Evolutionary conservation across 2,888 invertebrate species (phyloP), one percentile per base, ranked within the genome.

Genomic region (Drosophila imparisetae): DNA sequence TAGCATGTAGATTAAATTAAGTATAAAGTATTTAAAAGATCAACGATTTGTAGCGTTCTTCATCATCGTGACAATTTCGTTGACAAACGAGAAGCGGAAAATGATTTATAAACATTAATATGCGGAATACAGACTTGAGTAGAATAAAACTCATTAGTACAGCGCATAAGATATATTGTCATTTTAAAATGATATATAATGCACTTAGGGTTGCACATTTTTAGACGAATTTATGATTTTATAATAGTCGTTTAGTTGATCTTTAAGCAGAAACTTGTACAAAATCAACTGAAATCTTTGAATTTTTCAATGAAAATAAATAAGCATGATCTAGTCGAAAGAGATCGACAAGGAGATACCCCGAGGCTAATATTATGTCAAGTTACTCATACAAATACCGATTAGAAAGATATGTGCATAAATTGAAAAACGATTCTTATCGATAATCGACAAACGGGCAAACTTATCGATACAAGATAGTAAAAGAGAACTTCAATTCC

Each of bases 31-130:
- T 24, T 24, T 2, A 24, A 30, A 30, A 8, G 30, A 8, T 0
- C 2, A 45, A 24, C 15, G 13, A 24, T 2, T 24, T 15, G 10
- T 24, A 8, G 45, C 13, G 24, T 24, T 45, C 1, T 45, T 45
- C 45, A 45, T 24, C 8, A 8, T 4, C 24, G 27, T 18, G 10
- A 54, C 55, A 60, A 74, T 67, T 55, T 27, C 27, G 45, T 60
- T 67, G 42, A 74, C 68, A 60, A 50, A 48, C 48, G 63, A 74
- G 67, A 73, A 50, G 58, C 13, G 59, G 30, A 21, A 70, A 62
- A 69, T 58, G 11, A 58, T 62, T 34, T 36, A 24, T 24, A 48
- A 59, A 61, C 57, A 45, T 21, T 6, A 21, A 45, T 2, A 21
- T 21, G 21, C 8, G 2, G 4, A 45, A 45, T 15, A 4, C 10